Conservation (phyloP, 1,140 invertebrate species). For the Drosophila sucinea region DNA sequence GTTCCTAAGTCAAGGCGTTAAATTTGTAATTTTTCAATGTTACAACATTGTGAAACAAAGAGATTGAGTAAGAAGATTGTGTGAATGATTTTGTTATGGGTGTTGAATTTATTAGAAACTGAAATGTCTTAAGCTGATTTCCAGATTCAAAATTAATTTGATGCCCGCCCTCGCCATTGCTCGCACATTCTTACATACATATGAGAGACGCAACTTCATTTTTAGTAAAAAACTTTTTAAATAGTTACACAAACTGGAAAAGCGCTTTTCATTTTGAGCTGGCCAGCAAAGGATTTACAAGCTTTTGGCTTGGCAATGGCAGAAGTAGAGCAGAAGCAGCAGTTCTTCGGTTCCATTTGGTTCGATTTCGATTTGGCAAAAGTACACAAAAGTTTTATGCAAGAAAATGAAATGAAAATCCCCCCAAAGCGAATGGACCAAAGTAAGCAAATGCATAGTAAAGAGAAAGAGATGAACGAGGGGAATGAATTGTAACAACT, state of each 20-base stretch:
- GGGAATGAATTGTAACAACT: background rate
- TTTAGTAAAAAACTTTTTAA: constrained; percentile 61
- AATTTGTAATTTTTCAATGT: too few relatives aligned
- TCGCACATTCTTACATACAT: too few relatives aligned
- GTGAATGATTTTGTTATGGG: background rate
- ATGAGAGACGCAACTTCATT: constrained; percentile 24
- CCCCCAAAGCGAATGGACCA: constrained; percentile 30
- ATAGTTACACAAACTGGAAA: constrained; percentile 67
- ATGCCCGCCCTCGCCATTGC: background rate
- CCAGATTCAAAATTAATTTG: background rate
- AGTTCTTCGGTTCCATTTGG: constrained; percentile 29
- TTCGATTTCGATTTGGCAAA: constrained; percentile 73
- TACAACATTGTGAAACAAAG: background rate
- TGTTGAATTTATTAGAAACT: too few relatives aligned
- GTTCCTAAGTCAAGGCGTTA: too few relatives aligned
- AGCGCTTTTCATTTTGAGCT: constrained; percentile 55
- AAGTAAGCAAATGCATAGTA: constrained; percentile 32
- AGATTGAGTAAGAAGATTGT: background rate
- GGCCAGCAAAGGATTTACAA: constrained; percentile 54
- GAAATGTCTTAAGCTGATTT: too few relatives aligned
- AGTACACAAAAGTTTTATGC: constrained; percentile 72
- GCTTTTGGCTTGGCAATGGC: constrained; percentile 45
- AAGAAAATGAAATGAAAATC: constrained; percentile 76
- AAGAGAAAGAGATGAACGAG: background rate
- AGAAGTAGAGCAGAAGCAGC: constrained; percentile 19